These are phyloP conservation scores for Psammodynastes pulverulentus DNA, from an alignment of 2,113 vertebrate species.

Conservation along the genomic window DNA sequence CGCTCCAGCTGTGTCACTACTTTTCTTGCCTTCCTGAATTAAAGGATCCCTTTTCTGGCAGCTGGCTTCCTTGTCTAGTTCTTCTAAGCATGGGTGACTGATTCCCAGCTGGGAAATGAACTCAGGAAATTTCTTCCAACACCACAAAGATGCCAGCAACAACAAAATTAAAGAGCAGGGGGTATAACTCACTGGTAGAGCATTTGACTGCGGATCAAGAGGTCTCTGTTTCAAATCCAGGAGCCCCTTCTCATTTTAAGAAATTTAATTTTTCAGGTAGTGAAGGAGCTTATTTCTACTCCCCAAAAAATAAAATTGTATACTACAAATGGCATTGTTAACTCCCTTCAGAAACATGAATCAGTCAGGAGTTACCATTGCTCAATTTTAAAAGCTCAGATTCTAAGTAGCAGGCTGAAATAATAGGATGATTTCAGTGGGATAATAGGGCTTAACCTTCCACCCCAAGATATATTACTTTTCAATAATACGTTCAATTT, in stretches of 20 bases:
- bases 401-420: neutral
- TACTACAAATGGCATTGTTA: neutral
- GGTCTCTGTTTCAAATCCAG: constrained; percentile 5
- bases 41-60: too few species aligned
- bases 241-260: neutral
- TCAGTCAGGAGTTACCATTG: neutral
- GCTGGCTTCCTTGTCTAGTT: too few species aligned
- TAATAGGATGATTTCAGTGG: neutral
- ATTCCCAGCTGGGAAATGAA: too few species aligned
- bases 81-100: too few species aligned
- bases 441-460: neutral
- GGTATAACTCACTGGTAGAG: constrained; percentile 15
- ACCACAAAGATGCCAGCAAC: neutral
- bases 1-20: too few species aligned
- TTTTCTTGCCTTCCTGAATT: too few species aligned
- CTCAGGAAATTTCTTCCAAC: too few species aligned
- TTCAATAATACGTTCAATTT: neutral
- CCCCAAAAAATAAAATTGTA: neutral
- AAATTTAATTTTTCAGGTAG: neutral
- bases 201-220: constrained; percentile 14
- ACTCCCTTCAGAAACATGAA: neutral
- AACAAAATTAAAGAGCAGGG: rapidly evolving
- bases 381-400: neutral
- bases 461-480: neutral
- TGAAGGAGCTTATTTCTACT: neutral